Conservation (phyloP, 2,113 vertebrate genomes). For the Diphyllodes magnificus region DNA sequence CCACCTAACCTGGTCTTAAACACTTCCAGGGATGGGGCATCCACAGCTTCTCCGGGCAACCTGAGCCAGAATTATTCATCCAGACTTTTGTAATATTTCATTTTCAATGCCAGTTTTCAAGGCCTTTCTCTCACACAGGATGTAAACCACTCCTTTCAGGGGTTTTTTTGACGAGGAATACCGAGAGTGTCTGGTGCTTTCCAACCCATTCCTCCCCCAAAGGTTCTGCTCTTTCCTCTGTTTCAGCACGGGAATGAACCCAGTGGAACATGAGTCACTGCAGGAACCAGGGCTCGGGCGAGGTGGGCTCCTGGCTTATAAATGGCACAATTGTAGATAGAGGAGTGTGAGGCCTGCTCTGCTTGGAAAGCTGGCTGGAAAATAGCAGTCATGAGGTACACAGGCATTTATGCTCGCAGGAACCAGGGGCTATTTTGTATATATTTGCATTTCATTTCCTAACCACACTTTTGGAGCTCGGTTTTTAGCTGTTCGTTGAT, state of each 20-base stretch:
- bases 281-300: neutral
- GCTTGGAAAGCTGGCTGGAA: slow-evolving; percentile 49
- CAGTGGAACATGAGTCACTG: slow-evolving; percentile 10
- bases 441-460: slow-evolving; percentile 39
- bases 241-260: neutral
- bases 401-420: neutral
- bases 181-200: neutral
- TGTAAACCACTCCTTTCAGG: rapidly evolving
- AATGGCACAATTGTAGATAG: slow-evolving; percentile 49
- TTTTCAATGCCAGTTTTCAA: neutral
- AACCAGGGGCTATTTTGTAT: neutral
- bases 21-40: neutral
- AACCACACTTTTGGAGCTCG: neutral
- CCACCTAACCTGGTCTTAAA: neutral
- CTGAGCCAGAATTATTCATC: neutral
- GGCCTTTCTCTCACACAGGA: neutral
- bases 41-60: neutral
- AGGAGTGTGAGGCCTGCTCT: neutral
- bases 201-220: neutral
- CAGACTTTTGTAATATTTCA: neutral
- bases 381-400: neutral
- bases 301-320: slow-evolving; percentile 52
- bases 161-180: neutral
- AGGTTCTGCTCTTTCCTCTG: neutral
- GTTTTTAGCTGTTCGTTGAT: neutral